A percentile compares a stretch with the other conserved stretches of the same genome.
These are phyloP conservation scores for Sitta europaea DNA, from an alignment of 2,113 vertebrate species.

Conservation along the genomic window DNA sequence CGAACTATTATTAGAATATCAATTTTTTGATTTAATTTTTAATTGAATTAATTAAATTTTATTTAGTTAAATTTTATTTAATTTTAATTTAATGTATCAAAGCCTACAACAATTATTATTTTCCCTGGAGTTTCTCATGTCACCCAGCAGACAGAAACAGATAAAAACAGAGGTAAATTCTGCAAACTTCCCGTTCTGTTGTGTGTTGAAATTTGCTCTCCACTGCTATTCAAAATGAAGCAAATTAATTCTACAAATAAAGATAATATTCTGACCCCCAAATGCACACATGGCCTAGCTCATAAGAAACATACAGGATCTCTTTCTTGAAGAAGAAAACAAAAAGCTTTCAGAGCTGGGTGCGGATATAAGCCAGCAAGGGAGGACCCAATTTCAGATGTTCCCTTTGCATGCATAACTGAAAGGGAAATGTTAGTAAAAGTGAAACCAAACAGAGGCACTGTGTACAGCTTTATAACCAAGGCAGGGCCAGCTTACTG, in stretches of 20 bases:
- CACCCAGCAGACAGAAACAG: not conserved
- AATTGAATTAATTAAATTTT: too few relatives aligned
- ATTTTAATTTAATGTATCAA: not conserved
- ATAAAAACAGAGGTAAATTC: not conserved
- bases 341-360: not conserved
- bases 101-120: not conserved
- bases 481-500: not conserved
- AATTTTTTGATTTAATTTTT: too few relatives aligned
- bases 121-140: not conserved
- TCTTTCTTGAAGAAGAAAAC: not conserved
- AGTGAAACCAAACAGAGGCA: slow-evolving; percentile 13
- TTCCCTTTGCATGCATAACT: not conserved
- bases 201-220: not conserved
- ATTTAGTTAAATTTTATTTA: too few relatives aligned
- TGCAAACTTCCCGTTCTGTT: not conserved
- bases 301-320: not conserved
- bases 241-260: not conserved
- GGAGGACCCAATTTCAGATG: not conserved
- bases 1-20: not conserved
- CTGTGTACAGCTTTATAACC: not conserved
- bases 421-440: slow-evolving; percentile 8
- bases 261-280: not conserved
- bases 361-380: not conserved
- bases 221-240: not conserved
- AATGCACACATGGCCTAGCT: not conserved